These are phyloP conservation scores for Pollenia labialis DNA, from an alignment of 2,888 invertebrate genomes.

Conservation along the genomic window DNA sequence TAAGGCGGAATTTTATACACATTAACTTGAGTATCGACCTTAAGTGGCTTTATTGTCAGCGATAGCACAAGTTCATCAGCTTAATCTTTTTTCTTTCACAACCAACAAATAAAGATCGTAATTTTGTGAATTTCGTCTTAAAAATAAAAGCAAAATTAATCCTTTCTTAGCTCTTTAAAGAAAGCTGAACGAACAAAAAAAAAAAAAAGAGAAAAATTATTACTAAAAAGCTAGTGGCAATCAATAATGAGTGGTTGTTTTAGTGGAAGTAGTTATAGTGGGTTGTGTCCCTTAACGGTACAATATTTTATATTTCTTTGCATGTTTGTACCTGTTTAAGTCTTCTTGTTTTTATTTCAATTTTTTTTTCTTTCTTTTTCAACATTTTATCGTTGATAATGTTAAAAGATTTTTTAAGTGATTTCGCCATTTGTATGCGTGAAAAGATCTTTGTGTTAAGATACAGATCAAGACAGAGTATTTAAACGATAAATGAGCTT, in stretches of 20 bases:
- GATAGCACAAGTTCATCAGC: constrained; percentile 72
- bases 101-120: constrained; percentile 47
- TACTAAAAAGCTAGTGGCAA: constrained; percentile 51
- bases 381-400: constrained; percentile 47
- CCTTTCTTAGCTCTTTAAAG: background rate
- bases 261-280: constrained; percentile 57
- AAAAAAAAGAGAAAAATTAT: constrained; percentile 32
- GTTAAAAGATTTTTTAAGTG: constrained; percentile 65
- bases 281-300: constrained; percentile 73
- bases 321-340: constrained; percentile 54
- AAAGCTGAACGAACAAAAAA: background rate
- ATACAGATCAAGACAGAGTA: constrained; percentile 66
- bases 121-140: constrained; percentile 32
- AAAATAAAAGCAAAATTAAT: constrained; percentile 46
- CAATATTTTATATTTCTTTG: constrained; percentile 47
- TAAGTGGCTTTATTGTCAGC: constrained; percentile 71
- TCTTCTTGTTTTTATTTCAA: background rate
- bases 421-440: constrained; percentile 70
- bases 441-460: constrained; percentile 65
- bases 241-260: constrained; percentile 23
- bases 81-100: constrained; percentile 50
- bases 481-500: constrained; percentile 71
- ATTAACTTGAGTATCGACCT: constrained; percentile 63
- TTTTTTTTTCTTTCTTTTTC: background rate
- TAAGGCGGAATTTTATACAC: constrained; percentile 48